phyloP scores from a whole-genome alignment of 2,888 invertebrate species.

The Tetanocera ferruginea region DNA sequence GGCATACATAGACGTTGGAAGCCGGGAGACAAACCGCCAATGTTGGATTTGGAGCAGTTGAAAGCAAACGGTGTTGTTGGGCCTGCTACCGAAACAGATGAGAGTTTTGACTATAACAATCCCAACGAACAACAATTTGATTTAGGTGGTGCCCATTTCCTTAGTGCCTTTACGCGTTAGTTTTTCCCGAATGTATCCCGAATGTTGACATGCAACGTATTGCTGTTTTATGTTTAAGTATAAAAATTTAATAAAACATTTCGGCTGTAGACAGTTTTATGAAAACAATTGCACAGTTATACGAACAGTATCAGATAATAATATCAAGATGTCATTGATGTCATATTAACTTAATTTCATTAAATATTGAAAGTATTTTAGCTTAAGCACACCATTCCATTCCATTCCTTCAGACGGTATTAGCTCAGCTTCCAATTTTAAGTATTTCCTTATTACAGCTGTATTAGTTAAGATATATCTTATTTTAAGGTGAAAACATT shows the following conservation, averaged over 20 bases:
- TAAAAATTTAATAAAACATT: neutral
- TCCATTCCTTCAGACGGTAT: conserved; percentile 21
- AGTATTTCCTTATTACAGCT: conserved; percentile 27
- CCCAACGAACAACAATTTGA: conserved; percentile 63
- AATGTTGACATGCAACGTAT: neutral
- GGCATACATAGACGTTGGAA: conserved; percentile 69
- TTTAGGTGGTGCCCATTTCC: conserved; percentile 67
- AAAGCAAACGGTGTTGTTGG: conserved; percentile 53
- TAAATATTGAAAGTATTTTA: conserved; percentile 22
- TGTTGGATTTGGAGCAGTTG: conserved; percentile 62
- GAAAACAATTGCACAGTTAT: neutral
- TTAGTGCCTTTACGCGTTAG: conserved; percentile 68
- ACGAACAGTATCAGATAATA: conserved; percentile 27
- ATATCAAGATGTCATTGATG: conserved; percentile 3
- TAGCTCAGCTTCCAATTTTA: conserved; percentile 31
- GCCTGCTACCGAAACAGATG: conserved; percentile 10
- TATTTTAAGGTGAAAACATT: conserved; percentile 1
- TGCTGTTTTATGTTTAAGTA: neutral
- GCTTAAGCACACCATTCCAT: conserved; percentile 30
- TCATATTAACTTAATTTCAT: conserved; percentile 6
- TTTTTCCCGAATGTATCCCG: neutral
- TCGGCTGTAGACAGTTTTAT: neutral
- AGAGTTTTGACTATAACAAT: conserved; percentile 51
- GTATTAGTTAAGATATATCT: conserved; percentile 13
- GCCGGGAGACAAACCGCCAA: conserved; percentile 67